Evolutionary conservation across 35 echinoderm and acorn worm genomes (phyloP).

Genomic region (Heliocidaris erythrogramma): DNA sequence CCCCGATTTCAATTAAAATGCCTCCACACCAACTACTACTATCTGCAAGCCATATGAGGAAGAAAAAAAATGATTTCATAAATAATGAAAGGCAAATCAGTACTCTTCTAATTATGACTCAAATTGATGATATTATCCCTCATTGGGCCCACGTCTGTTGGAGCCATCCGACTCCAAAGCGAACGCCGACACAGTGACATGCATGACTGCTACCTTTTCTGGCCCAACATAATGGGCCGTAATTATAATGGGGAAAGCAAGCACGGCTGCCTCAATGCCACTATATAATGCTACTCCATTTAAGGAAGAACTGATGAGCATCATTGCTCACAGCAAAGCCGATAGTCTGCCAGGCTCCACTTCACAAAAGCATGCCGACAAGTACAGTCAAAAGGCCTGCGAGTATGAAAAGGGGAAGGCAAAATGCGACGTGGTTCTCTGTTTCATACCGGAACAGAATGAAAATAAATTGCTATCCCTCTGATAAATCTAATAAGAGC

Average conservation of each 20-base stretch:
- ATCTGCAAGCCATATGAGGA: neutral
- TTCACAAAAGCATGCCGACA: slow-evolving; percentile 42
- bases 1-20: slow-evolving; percentile 10
- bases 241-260: slow-evolving; percentile 38
- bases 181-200: neutral
- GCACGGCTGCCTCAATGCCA: neutral
- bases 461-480: slow-evolving; percentile 26
- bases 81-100: slow-evolving; percentile 34
- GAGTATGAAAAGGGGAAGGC: neutral
- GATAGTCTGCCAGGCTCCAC: slow-evolving; percentile 23
- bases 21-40: neutral
- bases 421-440: neutral
- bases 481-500: neutral
- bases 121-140: slow-evolving; percentile 38
- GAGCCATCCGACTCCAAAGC: neutral
- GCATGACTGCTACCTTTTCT: neutral
- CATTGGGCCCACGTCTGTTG: slow-evolving; percentile 27
- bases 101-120: slow-evolving; percentile 35
- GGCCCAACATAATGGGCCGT: slow-evolving; percentile 31
- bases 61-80: neutral
- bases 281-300: neutral
- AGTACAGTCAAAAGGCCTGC: slow-evolving; percentile 15
- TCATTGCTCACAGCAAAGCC: slow-evolving; percentile 22
- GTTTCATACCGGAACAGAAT: neutral
- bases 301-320: slow-evolving; percentile 23